Evolutionary conservation across 2,888 invertebrate genomes (phyloP).

Genomic region (Osmoderma eremita): DNA sequence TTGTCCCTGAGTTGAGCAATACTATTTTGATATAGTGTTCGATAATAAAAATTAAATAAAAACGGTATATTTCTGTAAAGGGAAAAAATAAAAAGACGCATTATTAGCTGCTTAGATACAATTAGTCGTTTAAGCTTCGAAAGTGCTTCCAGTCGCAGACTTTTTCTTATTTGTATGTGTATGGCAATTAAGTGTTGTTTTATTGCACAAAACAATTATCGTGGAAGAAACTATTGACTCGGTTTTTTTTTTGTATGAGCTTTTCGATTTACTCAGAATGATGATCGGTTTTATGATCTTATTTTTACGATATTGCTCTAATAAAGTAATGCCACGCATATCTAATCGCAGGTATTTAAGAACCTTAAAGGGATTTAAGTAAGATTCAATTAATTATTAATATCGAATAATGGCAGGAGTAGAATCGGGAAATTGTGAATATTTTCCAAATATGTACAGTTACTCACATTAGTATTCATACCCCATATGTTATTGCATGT

Average conservation of each 20-base stretch:
- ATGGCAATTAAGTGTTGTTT: constrained; percentile 14
- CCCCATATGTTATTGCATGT: no score
- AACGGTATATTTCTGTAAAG: constrained; percentile 1
- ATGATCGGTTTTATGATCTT: no score
- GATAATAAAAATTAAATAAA: not conserved
- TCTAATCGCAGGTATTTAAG: no score
- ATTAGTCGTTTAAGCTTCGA: constrained; percentile 17
- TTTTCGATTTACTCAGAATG: no score
- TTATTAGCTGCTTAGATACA: not conserved
- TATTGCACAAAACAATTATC: constrained; percentile 32
- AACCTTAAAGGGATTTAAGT: no score
- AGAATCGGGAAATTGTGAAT: no score
- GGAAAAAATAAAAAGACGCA: not conserved
- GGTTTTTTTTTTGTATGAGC: not conserved
- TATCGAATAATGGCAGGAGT: no score
- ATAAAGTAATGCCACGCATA: no score
- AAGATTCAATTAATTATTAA: no score
- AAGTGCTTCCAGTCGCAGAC: constrained; percentile 10
- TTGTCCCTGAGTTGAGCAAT: constrained; percentile 38
- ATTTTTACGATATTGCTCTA: no score
- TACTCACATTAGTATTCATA: no score
- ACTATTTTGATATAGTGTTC: constrained; percentile 5
- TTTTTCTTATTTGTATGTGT: constrained; percentile 15
- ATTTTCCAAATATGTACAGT: no score
- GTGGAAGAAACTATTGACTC: not conserved